Evolutionary conservation across 2,113 vertebrate genomes (phyloP), one percentile per base, ranked within the genome.

Genomic region (Chaetura pelagica): DNA sequence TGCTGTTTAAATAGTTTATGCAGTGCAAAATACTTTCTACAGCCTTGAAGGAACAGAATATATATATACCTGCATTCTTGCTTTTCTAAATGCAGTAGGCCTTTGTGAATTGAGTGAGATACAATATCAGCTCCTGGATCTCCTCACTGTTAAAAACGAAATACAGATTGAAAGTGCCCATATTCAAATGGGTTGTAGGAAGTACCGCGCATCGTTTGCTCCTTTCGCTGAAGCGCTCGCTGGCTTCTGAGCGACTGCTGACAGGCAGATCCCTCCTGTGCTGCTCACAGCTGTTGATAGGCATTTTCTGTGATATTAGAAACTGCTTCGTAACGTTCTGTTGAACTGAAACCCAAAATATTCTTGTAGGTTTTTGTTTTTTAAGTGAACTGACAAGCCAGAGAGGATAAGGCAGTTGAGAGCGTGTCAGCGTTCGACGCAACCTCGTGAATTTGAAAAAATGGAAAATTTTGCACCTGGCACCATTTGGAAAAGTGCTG

Each of bases 251-350:
- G 84, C 63, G 68, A 91, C 81, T 96, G 57, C 89, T 10, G 58
- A 58, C 54, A 92, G 84, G 78, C 71, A 91, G 54, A 66, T 69
- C 62, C 89, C 82, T 90, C 66, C 77, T 78, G 61, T 87, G 90
- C 89, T 3, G 6, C 91, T 84, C 29, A 46, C 64, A 94, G 80
- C 75, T 90, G 71, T 32, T 63, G 61, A 72, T 44, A n/a, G n/a
- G 32, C 22, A 46, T 92, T 87, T 93, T 77, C 26, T 15, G 8
- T 68, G 34, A 4, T 80, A 62, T 73, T 90, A 91, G 84, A 55
- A 92, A 35, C 49, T 17, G 34, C 79, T 94, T 95, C 83, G 74
- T 84, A 95, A 89, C 62, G 26, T 94, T 95, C 76, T 92, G 49
- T 87, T 15, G 3, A 89, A 59, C 24, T 12, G 84, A 86, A 91